A percentile compares a stretch with the other conserved stretches of the same genome.
phyloP scores from a whole-genome alignment of 2,888 invertebrate genomes.

The Emesis castigata region DNA sequence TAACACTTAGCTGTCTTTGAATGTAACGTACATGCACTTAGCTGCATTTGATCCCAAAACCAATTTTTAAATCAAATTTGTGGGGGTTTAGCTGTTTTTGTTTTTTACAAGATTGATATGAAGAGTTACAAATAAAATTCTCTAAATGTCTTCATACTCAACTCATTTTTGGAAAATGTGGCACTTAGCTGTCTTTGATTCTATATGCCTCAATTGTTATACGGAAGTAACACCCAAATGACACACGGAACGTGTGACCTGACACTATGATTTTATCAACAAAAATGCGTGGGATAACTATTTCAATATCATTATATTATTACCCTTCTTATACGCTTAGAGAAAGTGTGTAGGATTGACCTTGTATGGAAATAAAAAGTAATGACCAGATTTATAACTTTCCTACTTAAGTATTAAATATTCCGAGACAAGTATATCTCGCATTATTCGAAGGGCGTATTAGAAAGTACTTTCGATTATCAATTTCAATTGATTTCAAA shows the following conservation, averaged over 20 bases:
- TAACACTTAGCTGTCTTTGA: no score
- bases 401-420: background rate
- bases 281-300: constrained; percentile 61
- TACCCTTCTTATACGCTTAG: constrained; percentile 36
- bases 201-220: no score
- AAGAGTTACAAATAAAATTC: no score
- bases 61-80: constrained; percentile 39
- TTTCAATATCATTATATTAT: constrained; percentile 58
- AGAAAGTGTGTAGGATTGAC: constrained; percentile 66
- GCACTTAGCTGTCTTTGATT: no score
- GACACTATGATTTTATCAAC: constrained; percentile 33
- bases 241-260: background rate
- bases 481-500: background rate
- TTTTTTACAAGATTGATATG: no score
- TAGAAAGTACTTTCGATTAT: background rate
- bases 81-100: no score
- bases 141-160: no score
- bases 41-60: no score
- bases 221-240: no score
- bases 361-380: constrained; percentile 29
- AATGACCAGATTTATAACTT: constrained; percentile 9
- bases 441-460: background rate
- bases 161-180: no score
- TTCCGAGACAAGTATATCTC: background rate
- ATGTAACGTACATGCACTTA: no score